Evolutionary conservation across 2,888 invertebrate species (phyloP).

Genomic region (Phrixothrix hirtus): DNA sequence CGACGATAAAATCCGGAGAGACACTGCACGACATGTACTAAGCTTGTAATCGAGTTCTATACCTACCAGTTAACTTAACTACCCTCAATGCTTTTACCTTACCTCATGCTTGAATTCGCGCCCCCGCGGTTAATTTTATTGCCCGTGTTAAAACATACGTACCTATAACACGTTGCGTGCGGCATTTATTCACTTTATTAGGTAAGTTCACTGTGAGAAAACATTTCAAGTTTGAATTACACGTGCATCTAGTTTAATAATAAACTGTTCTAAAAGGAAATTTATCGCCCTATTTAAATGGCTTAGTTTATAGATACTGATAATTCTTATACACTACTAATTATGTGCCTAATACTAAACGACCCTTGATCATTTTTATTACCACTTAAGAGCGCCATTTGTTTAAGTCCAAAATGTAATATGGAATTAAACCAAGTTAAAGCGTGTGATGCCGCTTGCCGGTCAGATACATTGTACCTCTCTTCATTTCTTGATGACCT

Average conservation of each 20-base stretch:
- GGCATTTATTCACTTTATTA: constrained; percentile 38
- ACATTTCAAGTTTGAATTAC: constrained; percentile 33
- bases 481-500: too few species aligned
- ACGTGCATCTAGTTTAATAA: constrained; percentile 32
- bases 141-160: constrained; percentile 42
- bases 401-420: too few species aligned
- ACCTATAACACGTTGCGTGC: constrained; percentile 34
- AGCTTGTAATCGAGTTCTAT: constrained; percentile 39
- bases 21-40: constrained; percentile 37
- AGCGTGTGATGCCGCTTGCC: too few species aligned
- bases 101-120: constrained; percentile 37
- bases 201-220: constrained; percentile 36
- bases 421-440: too few species aligned
- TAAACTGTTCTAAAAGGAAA: constrained; percentile 23
- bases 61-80: constrained; percentile 39
- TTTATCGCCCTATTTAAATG: constrained; percentile 25
- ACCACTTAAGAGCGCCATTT: too few species aligned
- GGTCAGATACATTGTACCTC: too few species aligned
- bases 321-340: neutral
- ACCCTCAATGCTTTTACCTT: constrained; percentile 31
- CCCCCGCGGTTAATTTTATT: constrained; percentile 50
- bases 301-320: constrained; percentile 2
- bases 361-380: neutral
- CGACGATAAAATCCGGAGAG: constrained; percentile 38
- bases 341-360: neutral